Conservation (phyloP, 2,888 invertebrate genomes). For the Epsilonema sp. region DNA sequence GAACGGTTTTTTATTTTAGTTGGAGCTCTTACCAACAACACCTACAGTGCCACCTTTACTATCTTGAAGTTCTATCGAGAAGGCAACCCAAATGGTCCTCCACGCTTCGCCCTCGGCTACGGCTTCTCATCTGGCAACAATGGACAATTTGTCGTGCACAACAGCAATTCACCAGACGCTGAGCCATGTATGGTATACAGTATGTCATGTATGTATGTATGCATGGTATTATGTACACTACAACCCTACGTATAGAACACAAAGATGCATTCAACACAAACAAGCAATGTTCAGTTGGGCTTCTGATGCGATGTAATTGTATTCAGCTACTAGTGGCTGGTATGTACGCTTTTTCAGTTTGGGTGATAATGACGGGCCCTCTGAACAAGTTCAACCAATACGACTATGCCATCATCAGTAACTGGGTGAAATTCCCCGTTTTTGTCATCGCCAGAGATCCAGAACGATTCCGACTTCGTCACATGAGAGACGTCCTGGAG, state of each 20-base stretch:
- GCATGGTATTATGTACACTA: no score
- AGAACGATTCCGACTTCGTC: no score
- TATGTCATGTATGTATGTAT: no score
- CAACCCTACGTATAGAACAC: no score
- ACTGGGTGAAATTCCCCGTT: conserved; percentile 26
- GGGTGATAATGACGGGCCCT: conserved; percentile 30
- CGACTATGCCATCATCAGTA: conserved; percentile 27
- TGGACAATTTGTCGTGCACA: conserved; percentile 29
- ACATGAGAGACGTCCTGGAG: conserved; percentile 28
- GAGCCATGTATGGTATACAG: conserved; percentile 29
- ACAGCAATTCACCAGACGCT: conserved; percentile 26
- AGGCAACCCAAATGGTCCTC: conserved; percentile 29
- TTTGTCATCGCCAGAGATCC: conserved; percentile 29
- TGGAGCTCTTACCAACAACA: conserved; percentile 29
- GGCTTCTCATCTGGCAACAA: conserved; percentile 29
- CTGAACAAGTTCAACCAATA: conserved; percentile 30
- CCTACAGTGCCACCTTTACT: conserved; percentile 29
- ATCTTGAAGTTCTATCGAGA: conserved; percentile 29
- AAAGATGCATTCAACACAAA: no score
- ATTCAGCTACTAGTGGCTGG: background rate
- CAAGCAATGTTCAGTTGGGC: no score
- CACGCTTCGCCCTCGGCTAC: conserved; percentile 28
- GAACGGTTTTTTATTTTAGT: no score
- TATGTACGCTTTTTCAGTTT: conserved; percentile 20
- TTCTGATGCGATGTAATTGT: no score